Conservation (phyloP, 2,888 invertebrate species). For the Oscheius sp. region DNA sequence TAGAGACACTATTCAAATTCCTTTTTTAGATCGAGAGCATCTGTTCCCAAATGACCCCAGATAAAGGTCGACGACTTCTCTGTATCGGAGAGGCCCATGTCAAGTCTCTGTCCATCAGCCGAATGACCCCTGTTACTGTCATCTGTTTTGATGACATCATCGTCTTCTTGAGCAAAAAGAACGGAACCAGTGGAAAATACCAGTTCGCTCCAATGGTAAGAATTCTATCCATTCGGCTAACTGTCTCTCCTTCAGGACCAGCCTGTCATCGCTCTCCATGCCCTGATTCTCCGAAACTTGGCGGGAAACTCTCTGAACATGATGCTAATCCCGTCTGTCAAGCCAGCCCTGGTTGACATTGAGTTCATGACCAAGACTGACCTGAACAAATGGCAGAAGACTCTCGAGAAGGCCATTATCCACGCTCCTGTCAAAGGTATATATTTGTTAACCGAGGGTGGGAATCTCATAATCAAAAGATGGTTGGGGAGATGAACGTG, state of each 20-base stretch:
- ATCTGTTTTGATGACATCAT: slow-evolving; percentile 62
- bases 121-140: slow-evolving; percentile 27
- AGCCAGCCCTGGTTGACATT: slow-evolving; percentile 53
- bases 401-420: slow-evolving; percentile 47
- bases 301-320: slow-evolving; percentile 40
- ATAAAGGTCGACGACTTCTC: slow-evolving; percentile 11
- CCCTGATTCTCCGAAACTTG: slow-evolving; percentile 45
- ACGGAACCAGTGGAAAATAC: slow-evolving; percentile 23
- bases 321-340: slow-evolving; percentile 49
- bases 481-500: too few relatives aligned
- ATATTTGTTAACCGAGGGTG: too few relatives aligned
- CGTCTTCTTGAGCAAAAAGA: slow-evolving; percentile 48
- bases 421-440: slow-evolving; percentile 19
- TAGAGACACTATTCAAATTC: background rate
- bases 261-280: slow-evolving; percentile 49
- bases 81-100: slow-evolving; percentile 32
- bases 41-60: slow-evolving; percentile 9
- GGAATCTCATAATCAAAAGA: too few relatives aligned
- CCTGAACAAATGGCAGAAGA: slow-evolving; percentile 52
- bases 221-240: background rate
- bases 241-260: slow-evolving; percentile 43
- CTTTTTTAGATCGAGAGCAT: slow-evolving; percentile 36
- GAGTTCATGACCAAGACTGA: slow-evolving; percentile 51
- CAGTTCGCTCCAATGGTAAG: slow-evolving; percentile 40
- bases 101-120: slow-evolving; percentile 2